Evolutionary conservation across 1,140 invertebrate genomes (phyloP).

Genomic region (Drosophila trapezifrons): DNA sequence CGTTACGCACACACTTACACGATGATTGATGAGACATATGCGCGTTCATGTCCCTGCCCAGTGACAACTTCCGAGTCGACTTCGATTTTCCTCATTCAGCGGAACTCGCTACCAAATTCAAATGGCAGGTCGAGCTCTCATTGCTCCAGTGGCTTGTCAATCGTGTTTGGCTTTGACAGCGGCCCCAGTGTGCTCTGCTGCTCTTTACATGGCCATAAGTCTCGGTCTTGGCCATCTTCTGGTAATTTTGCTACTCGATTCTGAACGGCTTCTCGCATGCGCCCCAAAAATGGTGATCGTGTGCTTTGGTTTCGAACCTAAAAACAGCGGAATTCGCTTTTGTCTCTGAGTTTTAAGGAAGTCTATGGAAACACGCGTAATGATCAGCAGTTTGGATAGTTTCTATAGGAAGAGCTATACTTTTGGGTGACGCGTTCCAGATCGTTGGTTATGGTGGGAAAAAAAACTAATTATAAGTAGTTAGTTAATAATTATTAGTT

Average conservation of each 20-base stretch:
- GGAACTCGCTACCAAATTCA: constrained; percentile 44
- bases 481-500: too few relatives aligned
- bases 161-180: constrained; percentile 56
- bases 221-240: constrained; percentile 53
- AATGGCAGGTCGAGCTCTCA: constrained; percentile 14
- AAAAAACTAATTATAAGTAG: too few relatives aligned
- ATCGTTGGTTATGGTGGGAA: constrained; percentile 14
- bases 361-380: constrained; percentile 28
- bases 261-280: constrained; percentile 35
- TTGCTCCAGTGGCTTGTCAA: constrained; percentile 52
- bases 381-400: constrained; percentile 15
- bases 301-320: constrained; percentile 28
- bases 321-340: constrained; percentile 40
- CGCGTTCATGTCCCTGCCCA: constrained; percentile 36
- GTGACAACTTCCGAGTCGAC: constrained; percentile 56
- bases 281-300: constrained; percentile 49
- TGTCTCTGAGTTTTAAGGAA: constrained; percentile 30
- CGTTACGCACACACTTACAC: constrained; percentile 41
- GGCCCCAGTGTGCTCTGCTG: constrained; percentile 6
- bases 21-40: constrained; percentile 54
- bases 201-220: constrained; percentile 60
- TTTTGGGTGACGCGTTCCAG: constrained; percentile 8
- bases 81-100: constrained; percentile 37
- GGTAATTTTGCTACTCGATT: constrained; percentile 28
- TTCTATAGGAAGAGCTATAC: background rate